Evolutionary conservation across 2,888 invertebrate genomes (phyloP), one percentile per base, ranked within the genome.

Genomic region (Acleris emargana): DNA sequence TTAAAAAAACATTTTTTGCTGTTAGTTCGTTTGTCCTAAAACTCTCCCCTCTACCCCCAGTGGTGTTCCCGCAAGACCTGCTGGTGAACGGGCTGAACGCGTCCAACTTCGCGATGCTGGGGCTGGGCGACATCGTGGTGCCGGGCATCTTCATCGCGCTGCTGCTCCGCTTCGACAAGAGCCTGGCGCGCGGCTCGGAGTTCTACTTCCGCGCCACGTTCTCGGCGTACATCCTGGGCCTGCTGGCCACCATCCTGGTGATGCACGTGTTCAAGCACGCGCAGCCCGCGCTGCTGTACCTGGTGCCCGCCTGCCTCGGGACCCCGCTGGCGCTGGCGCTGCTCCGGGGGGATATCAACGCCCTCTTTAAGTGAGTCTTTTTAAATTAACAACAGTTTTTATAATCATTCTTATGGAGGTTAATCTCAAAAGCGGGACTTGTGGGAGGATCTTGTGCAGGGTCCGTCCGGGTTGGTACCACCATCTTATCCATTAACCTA

Each of bases 221-320:
- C 86, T 83, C 95, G 52, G 99, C 99, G 1, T 99, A 99, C 87
- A 96, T 99, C 77, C 87, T 97, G 78, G 99, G 99, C 1, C 93
- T 99, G 69, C 91, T 98, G 84, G 95, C 97, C 22, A 99, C 99
- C 1, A 99, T 99, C 87, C 95, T 97, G 74, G 97, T 99, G 68
- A 99, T 99, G 99, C 99, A 99, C 91, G 94, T 98, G 73, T 99
- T 98, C 92, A 98, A 98, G 88, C 99, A 99, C 92, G 99, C 99
- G 25, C 98, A 99, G 94, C 99, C 99, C 0, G 99, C 99, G 60
- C 94, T 99, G 67, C 92, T 99, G 76, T 99, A 99, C 89, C 93
- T 99, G 71, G 99, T 99, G 69, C 99, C 99, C 6, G 97, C 98
- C 16, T 99, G 99, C 88, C 93, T 99, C 74, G 97, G 96, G 69